Base-by-base conservation (phyloP, 2,888 invertebrate genomes). In the Synergus itoensis region DNA sequence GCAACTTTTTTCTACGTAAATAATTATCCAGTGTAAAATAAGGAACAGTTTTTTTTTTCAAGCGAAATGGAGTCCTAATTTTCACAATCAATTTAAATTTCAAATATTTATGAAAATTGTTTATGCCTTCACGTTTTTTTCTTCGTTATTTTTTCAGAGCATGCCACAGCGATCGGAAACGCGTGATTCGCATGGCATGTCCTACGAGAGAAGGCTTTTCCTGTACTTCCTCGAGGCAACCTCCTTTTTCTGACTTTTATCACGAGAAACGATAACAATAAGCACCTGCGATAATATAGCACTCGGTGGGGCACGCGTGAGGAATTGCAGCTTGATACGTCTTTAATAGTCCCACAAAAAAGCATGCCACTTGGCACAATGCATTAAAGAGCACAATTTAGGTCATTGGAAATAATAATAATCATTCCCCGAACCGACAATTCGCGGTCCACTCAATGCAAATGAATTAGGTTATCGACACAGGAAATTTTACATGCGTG, bases 341-440 rank as follows among this genome's bases (percentile, higher is more conserved):
- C 73, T 73, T 73, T 73, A 73, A 73, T 73, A 53, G 73, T 40
- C 16, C 75, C 76, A 79, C 77, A 79, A 80, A 82, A 67, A 82
- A 75, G 80, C 81, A 79, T 84, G 81, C 79, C 79, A 63, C 69
- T 73, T 79, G 67, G 45, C 21, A 76, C 75, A 79, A 75, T 80
- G 78, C 77, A 78, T 79, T 82, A 79, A 77, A 77, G 81, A 76
- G 78, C 79, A 81, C 60, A 79, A 82, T 83, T 83, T 79, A 76
- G 82, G 84, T 84, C 84, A 84, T 60, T 73, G 77, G 73, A 79
- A 83, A 83, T 82, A 83, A 83, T 83, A 82, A 82, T 65, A 82
- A 81, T 82, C 81, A 81, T 82, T 67, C 79, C 79, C 16, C 28
- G 12, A 69, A 48, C 36, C 16, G 16, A 21, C 41, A 21, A 43